Conservation (phyloP, 2,888 invertebrate genomes). For the Ochropleura leucogaster region DNA sequence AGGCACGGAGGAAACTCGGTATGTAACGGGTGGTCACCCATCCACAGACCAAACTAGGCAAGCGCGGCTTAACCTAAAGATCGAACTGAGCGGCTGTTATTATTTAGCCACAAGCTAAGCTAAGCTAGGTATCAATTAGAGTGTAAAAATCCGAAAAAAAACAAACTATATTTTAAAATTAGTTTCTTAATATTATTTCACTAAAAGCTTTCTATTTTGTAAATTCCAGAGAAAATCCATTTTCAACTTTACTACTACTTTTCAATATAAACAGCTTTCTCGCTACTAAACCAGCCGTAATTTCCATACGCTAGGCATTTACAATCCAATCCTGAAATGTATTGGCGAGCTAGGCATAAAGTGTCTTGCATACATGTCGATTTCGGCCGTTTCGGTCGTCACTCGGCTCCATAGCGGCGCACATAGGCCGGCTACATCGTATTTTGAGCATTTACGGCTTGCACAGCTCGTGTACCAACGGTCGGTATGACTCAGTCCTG, state of each 20-base stretch:
- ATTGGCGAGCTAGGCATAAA: constrained; percentile 47
- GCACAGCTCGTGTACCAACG: constrained; percentile 50
- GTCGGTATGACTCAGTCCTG: constrained; percentile 48
- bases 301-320: constrained; percentile 28
- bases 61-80: no score
- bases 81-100: no score
- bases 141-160: no score
- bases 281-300: constrained; percentile 4
- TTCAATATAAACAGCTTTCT: constrained; percentile 12
- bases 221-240: not conserved
- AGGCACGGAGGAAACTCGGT: no score
- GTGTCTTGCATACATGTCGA: constrained; percentile 62
- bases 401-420: constrained; percentile 49
- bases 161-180: no score
- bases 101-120: no score
- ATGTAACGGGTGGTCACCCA: no score
- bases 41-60: no score
- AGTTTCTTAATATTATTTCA: no score
- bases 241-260: not conserved
- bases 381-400: constrained; percentile 61
- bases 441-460: constrained; percentile 56
- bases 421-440: constrained; percentile 41
- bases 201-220: no score
- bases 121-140: no score
- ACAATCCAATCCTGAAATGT: constrained; percentile 43